Conservation (phyloP, 2,797 vertebrate species). For the Acomys russatus region DNA sequence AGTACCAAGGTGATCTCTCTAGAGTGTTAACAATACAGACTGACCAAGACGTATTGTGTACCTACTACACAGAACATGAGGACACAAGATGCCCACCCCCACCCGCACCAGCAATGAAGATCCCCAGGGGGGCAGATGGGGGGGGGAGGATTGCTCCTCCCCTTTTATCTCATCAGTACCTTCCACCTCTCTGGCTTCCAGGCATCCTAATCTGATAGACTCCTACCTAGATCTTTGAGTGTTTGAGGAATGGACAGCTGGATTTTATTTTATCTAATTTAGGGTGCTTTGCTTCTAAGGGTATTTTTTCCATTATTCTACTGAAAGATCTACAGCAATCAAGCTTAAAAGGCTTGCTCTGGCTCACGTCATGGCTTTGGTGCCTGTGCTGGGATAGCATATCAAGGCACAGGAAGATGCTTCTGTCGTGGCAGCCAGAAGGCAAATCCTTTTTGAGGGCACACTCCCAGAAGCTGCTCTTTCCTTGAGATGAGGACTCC, state of each 20-base stretch:
- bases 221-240: not conserved
- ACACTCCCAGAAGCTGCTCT: not conserved
- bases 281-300: constrained; percentile 1
- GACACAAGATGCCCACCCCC: not conserved
- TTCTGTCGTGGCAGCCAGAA: not conserved
- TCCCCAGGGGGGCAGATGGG: too few species aligned
- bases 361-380: not conserved
- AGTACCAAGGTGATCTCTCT: not conserved
- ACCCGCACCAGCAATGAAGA: not conserved
- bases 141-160: not conserved
- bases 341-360: not conserved
- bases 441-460: not conserved
- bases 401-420: not conserved
- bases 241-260: not conserved
- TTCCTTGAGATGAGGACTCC: not conserved
- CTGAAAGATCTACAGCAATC: not conserved
- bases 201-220: not conserved
- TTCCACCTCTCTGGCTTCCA: not conserved
- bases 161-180: not conserved
- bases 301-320: not conserved
- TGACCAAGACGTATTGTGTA: not conserved
- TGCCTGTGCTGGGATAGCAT: too few species aligned
- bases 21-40: not conserved
- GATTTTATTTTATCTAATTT: not conserved
- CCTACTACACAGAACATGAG: too few species aligned